Base-by-base conservation (phyloP, 2,113 vertebrate genomes). In the Albula glossodonta region DNA sequence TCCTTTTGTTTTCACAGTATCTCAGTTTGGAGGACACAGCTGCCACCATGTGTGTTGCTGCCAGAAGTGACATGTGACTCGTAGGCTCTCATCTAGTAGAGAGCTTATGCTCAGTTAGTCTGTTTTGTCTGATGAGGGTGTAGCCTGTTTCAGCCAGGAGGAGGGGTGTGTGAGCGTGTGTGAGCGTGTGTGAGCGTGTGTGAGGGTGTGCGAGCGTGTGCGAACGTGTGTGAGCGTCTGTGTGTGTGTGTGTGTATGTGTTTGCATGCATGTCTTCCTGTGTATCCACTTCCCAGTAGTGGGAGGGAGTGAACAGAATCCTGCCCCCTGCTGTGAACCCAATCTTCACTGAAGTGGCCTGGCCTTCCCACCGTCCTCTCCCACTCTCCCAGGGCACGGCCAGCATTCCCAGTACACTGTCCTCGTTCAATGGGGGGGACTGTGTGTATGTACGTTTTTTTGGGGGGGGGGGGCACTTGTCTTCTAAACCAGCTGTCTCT, bases 401-500 rank as follows among this genome's bases (percentile, higher is more conserved):
- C 78, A 11, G 3, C 50, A 13, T 79, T 48, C 41, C 78, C 41
- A 48, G 17, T 13, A 15, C 78, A 11, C 41, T 79, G 41, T 41
- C 31, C 12, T 25, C 5, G 48, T 79, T 49, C 49, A 48, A 17
- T 3, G 50, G 87, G 89, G 56, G 88, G 90, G 87, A 86, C n/a
- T 74, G 70, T 56, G 50, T 77, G 77, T 86, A 5, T 87, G 60
- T 89, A 87, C 90, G 90, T 93, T 90, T 81, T 12, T 51, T 25
- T 50, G 60, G 31, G 63, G 66, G n/a, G 25, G 82, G 87, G 50
- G 51, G 85, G 17, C 60, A 50, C 86, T 80, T 86, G 81, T 80
- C 83, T 91, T 93, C 92, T 94, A 93, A 94, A 93, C 88, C 88
- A 90, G 91, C 90, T 94, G 91, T 93, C 87, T 94, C 89, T 91